A percentile compares a stretch with the other conserved stretches of the same genome.
phyloP scores from a whole-genome alignment of 1,140 invertebrate species.

The Drosophila paulistorum region DNA sequence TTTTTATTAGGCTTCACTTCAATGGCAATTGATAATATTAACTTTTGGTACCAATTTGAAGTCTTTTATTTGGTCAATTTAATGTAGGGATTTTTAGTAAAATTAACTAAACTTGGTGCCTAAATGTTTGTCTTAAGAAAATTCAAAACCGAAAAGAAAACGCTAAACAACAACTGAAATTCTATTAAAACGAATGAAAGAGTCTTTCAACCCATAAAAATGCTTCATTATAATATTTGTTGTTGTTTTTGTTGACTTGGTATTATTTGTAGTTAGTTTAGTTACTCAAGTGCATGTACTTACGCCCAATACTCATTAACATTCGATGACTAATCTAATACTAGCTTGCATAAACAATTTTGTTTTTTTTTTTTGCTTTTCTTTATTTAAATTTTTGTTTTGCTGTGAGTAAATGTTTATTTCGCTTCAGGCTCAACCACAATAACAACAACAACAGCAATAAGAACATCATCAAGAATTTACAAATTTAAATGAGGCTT shows the following conservation, averaged over 20 bases:
- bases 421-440: constrained; percentile 13
- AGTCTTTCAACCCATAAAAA: no score
- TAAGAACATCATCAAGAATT: constrained; percentile 41
- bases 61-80: no score
- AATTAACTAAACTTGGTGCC: no score
- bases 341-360: constrained; percentile 54
- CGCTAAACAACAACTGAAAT: no score
- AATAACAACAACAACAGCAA: constrained; percentile 1
- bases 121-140: no score
- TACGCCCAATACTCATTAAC: constrained; percentile 16
- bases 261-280: constrained; percentile 9
- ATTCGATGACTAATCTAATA: constrained; percentile 43
- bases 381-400: not conserved
- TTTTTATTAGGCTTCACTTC: no score
- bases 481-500: constrained; percentile 58
- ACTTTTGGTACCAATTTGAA: no score
- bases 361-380: not conserved
- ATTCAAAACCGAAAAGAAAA: no score
- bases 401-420: constrained; percentile 40
- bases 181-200: no score
- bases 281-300: constrained; percentile 12
- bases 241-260: not conserved
- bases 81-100: no score
- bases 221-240: not conserved
- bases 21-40: no score